Conservation (phyloP, 2,888 invertebrate genomes). For the Scaptomyza reducta region DNA sequence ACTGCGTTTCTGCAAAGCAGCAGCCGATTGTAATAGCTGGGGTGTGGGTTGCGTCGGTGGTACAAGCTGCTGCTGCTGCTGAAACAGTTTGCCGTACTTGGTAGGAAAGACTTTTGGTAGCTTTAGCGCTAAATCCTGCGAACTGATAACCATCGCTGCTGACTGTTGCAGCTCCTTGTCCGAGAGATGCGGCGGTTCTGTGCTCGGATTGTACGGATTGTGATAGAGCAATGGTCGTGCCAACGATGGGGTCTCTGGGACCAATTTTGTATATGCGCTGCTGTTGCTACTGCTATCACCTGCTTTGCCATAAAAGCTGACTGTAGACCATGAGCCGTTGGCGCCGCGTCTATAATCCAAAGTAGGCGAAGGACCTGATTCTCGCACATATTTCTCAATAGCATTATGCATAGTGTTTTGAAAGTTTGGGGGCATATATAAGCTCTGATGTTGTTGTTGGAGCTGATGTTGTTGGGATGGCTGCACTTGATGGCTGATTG, state of each 20-base stretch:
- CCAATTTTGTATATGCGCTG: constrained; percentile 52
- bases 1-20: constrained; percentile 15
- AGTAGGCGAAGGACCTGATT: constrained; percentile 57
- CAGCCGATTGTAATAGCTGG: constrained; percentile 19
- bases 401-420: constrained; percentile 69
- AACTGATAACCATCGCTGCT: constrained; percentile 1
- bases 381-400: constrained; percentile 70
- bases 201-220: constrained; percentile 74
- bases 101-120: constrained; percentile 69
- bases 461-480: constrained; percentile 11
- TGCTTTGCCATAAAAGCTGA: constrained; percentile 36
- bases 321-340: constrained; percentile 11
- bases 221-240: constrained; percentile 70
- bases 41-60: constrained; percentile 7
- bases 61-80: constrained; percentile 40
- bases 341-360: constrained; percentile 54
- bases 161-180: constrained; percentile 15
- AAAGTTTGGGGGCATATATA: constrained; percentile 80
- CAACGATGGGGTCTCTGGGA: constrained; percentile 44
- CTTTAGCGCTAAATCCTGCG: constrained; percentile 37
- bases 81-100: constrained; percentile 72
- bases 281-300: constrained; percentile 12
- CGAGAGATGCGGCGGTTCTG: constrained; percentile 19
- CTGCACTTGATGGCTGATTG: constrained; percentile 10
- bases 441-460: constrained; percentile 64